These are phyloP conservation scores for Gonatopus flavifemur DNA, from an alignment of 1,140 invertebrate species.

Conservation along the genomic window DNA sequence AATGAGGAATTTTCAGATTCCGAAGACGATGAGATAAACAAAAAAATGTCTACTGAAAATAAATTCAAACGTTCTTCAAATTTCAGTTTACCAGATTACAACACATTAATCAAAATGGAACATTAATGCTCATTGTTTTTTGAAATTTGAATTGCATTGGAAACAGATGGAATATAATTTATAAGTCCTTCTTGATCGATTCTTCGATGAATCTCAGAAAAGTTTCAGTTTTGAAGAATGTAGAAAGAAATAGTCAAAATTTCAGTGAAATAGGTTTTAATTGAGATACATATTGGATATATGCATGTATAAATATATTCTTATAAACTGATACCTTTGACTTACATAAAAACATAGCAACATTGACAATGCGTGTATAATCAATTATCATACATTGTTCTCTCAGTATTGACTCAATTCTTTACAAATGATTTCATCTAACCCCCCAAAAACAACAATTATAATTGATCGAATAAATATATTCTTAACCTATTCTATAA, in stretches of 20 bases:
- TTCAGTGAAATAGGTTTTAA: too few relatives aligned
- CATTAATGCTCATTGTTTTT: constrained; percentile 2
- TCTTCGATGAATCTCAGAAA: too few relatives aligned
- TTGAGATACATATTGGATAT: too few relatives aligned
- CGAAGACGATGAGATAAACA: constrained; percentile 30
- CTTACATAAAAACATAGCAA: constrained; percentile 24
- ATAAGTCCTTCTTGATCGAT: too few relatives aligned
- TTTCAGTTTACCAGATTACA: constrained; percentile 32
- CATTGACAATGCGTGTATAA: constrained; percentile 13
- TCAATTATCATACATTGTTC: constrained; percentile 21
- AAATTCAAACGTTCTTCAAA: neutral
- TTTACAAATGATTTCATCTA: constrained; percentile 5
- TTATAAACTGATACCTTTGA: constrained; percentile 17
- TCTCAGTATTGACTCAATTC: constrained; percentile 17
- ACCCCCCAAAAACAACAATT: constrained; percentile 21
- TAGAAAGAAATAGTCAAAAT: too few relatives aligned
- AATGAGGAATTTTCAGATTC: constrained; percentile 33
- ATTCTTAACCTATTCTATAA: too few relatives aligned
- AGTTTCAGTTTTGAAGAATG: too few relatives aligned
- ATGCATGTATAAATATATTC: neutral
- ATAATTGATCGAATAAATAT: constrained; percentile 34
- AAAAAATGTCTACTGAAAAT: too few relatives aligned
- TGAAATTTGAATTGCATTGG: too few relatives aligned
- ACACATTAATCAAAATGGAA: constrained; percentile 34
- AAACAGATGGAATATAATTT: too few relatives aligned